These are phyloP conservation scores for Scaptomyza reducta DNA, from an alignment of 2,888 invertebrate species.

Conservation along the genomic window DNA sequence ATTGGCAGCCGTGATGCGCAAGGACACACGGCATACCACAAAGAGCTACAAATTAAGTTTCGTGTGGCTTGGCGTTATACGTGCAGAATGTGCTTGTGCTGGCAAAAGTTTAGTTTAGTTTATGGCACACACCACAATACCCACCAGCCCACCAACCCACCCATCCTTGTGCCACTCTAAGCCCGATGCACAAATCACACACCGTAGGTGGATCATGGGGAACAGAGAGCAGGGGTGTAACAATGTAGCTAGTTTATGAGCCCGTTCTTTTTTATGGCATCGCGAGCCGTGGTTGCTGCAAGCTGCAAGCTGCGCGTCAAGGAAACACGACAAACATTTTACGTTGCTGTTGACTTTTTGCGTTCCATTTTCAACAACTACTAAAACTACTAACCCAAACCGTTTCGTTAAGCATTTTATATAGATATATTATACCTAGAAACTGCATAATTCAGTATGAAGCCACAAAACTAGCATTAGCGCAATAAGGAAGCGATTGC, in stretches of 20 bases:
- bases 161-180: not conserved
- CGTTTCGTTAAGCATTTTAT: constrained; percentile 13
- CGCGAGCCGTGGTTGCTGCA: not conserved
- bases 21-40: constrained; percentile 43
- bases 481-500: constrained; percentile 52
- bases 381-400: constrained; percentile 22
- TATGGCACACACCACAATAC: constrained; percentile 45
- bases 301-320: not conserved
- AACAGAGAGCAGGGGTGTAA: constrained; percentile 11
- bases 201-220: constrained; percentile 4
- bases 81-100: constrained; percentile 60
- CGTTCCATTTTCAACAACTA: constrained; percentile 21
- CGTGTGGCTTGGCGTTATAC: constrained; percentile 48
- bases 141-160: not conserved
- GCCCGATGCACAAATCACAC: constrained; percentile 44
- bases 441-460: constrained; percentile 46
- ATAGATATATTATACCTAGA: constrained; percentile 6
- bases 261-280: constrained; percentile 44
- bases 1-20: constrained; percentile 39
- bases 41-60: constrained; percentile 74
- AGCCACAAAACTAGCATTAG: constrained; percentile 73
- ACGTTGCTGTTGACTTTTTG: constrained; percentile 47
- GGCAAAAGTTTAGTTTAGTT: constrained; percentile 59
- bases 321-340: constrained; percentile 60
- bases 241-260: constrained; percentile 66